A percentile compares a stretch with the other conserved stretches of the same genome.
phyloP scores from a whole-genome alignment of 2,113 vertebrate genomes.

The Uria aalge region DNA sequence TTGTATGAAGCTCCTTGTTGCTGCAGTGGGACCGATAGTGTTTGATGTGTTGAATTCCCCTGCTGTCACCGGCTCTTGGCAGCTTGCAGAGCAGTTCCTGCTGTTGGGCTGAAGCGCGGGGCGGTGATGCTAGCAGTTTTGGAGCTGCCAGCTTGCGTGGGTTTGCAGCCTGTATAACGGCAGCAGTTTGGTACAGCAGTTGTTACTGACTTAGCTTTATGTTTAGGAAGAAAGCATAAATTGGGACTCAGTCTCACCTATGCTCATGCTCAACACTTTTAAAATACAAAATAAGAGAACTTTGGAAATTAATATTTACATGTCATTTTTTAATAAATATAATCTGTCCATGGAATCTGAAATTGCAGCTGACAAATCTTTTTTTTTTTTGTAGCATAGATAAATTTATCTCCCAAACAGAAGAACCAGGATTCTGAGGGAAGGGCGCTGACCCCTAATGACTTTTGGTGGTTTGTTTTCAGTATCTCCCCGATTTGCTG shows the following conservation, averaged over 20 bases:
- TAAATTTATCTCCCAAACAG: background rate
- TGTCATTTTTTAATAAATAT: background rate
- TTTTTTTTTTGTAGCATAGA: background rate
- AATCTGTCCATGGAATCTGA: background rate
- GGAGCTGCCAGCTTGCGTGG: conserved; percentile 17
- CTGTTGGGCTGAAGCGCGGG: background rate
- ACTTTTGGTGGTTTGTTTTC: conserved; percentile 9
- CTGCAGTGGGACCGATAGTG: background rate
- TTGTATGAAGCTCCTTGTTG: background rate
- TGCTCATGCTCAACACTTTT: background rate
- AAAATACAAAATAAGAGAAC: background rate
- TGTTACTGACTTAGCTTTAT: background rate
- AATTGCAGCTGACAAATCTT: background rate
- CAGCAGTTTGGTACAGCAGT: background rate
- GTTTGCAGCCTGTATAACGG: background rate
- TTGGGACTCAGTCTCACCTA: background rate
- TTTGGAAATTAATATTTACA: background rate
- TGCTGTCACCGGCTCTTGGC: background rate
- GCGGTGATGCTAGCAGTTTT: background rate
- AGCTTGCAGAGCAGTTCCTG: background rate
- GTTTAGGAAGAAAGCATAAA: background rate
- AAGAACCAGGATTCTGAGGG: background rate
- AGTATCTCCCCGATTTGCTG: conserved; percentile 86
- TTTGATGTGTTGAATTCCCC: background rate
- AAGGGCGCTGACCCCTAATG: background rate